Base-by-base conservation (phyloP, 2,113 vertebrate species). In the Gadus macrocephalus region DNA sequence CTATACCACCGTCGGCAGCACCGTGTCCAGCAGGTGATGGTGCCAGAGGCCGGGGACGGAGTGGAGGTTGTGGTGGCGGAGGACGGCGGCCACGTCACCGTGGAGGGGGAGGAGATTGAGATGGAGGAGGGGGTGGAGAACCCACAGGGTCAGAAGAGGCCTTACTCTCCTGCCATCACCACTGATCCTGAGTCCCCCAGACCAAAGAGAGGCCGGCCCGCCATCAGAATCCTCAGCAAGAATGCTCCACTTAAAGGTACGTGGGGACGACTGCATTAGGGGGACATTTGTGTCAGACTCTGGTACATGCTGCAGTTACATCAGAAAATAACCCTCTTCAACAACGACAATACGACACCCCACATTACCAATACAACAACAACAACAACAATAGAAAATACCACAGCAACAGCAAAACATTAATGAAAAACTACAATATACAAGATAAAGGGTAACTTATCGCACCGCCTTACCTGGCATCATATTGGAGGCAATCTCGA, bases 1-100 rank as follows among this genome's bases (percentile, higher is more conserved):
- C 89, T 97, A 14, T 97, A 97, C 81, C 95, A 97, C 78, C 91
- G 94, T 5, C 91, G 93, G 56, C 88, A 90, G 53, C 87, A 91
- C 77, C 63, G 73, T 9, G 11, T 14, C 25, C 28, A 69, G 67
- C 68, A 66, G 4, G 42, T 2, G 42, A 3, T 53, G 7, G 6
- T 15, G 16, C 59, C 42, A 2, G 68, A 74, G 28, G 16, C 65
- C 8, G 71, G 3, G 0, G 78, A 78, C 4, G 78, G 2, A 62
- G 60, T 49, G 66, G 35, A 78, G 72, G 58, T 53, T 61, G 1
- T 62, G 15, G 72, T 83, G 67, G 83, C 77, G 73, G n/a, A 53
- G 0, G 58, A 49, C 9, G 11, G 11, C 38, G 5, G 6, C 42
- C 9, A 49, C 42, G 8, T 12, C 42, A 7, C 8, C 8, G 42